Percentiles rank a stretch among this genome's conserved stretches.
These are phyloP conservation scores for Euspilapteryx auroguttella DNA, from an alignment of 2,888 invertebrate species.

Conservation along the genomic window DNA sequence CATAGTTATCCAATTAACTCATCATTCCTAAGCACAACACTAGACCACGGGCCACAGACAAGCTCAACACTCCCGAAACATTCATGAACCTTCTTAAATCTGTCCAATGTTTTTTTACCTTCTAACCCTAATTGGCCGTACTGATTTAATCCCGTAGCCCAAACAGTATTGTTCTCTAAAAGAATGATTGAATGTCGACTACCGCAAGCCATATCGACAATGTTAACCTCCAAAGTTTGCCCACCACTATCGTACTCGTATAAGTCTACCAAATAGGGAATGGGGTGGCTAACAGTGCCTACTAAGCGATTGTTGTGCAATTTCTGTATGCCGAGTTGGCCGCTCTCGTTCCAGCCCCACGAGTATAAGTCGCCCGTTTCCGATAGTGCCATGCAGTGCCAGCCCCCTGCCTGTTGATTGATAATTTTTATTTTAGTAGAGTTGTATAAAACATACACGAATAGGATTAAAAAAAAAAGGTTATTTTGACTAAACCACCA, in stretches of 20 bases:
- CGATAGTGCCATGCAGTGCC: conserved; percentile 83
- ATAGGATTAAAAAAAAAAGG: no score
- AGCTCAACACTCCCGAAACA: no score
- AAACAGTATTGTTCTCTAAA: conserved; percentile 67
- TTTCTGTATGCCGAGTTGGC: conserved; percentile 75
- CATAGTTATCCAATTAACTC: no score
- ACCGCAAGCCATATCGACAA: conserved; percentile 72
- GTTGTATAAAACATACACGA: no score
- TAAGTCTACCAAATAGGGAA: conserved; percentile 37
- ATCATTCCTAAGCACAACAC: no score
- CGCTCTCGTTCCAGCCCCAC: conserved; percentile 92
- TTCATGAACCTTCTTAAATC: background rate
- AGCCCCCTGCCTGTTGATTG: conserved; percentile 84
- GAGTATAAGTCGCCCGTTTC: conserved; percentile 80
- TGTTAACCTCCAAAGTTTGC: conserved; percentile 41
- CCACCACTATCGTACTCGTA: conserved; percentile 32
- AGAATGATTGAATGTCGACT: conserved; percentile 73
- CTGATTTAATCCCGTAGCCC: conserved; percentile 80
- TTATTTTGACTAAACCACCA: no score
- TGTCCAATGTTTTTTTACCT: conserved; percentile 14
- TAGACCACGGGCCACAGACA: no score
- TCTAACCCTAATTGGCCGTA: conserved; percentile 74
- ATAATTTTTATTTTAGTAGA: no score
- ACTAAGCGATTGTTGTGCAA: conserved; percentile 13
- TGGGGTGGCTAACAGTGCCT: conserved; percentile 16